Conservation (phyloP, 2,113 vertebrate species). For the Pteropus alecto region DNA sequence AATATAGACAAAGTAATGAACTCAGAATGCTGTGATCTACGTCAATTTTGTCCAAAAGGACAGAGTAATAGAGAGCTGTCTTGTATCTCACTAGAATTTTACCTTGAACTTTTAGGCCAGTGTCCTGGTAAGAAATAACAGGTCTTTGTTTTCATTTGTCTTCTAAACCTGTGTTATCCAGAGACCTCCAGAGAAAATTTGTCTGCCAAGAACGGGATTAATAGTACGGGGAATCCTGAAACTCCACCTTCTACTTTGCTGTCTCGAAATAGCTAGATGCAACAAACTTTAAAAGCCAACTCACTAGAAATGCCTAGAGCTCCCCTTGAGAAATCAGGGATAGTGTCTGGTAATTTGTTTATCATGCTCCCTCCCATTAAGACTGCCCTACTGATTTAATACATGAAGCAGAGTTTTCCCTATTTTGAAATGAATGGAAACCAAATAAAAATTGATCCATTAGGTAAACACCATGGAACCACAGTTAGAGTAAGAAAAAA, state of each 20-base stretch:
- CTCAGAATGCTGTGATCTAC: not conserved
- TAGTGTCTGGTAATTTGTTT: not conserved
- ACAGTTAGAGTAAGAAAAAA: not conserved
- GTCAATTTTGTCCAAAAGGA: too few relatives aligned
- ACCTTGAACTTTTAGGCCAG: not conserved
- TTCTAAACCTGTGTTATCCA: not conserved
- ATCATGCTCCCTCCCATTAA: not conserved
- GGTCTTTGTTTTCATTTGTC: not conserved
- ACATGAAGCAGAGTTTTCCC: not conserved
- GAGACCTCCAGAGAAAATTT: not conserved
- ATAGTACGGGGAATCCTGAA: not conserved
- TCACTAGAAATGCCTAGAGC: not conserved
- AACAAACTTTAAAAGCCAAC: not conserved
- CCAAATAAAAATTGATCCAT: conserved; percentile 10
- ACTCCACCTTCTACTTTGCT: not conserved
- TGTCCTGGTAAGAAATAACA: not conserved
- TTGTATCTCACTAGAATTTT: not conserved
- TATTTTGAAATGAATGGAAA: conserved; percentile 26
- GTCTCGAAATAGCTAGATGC: not conserved
- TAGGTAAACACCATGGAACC: not conserved
- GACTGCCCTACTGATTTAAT: not conserved
- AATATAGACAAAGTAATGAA: not conserved
- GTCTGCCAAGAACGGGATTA: not conserved
- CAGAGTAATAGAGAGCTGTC: not conserved
- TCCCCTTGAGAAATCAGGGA: conserved; percentile 2